Evolutionary conservation across 2,797 vertebrate species (phyloP).

Genomic region (Pangasius macronema): DNA sequence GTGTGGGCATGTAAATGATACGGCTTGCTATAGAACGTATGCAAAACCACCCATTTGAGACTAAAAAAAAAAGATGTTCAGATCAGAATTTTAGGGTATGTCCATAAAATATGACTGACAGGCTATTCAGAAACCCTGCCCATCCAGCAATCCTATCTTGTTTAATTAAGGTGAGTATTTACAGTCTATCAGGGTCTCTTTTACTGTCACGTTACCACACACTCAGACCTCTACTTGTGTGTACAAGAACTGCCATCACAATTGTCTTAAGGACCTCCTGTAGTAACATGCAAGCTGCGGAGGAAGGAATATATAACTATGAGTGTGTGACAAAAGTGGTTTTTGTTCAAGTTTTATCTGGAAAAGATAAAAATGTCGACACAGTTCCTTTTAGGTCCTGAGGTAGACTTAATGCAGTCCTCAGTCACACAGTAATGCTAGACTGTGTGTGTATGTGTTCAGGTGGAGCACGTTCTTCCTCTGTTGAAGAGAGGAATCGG

Average conservation of each 20-base stretch:
- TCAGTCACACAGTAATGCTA: neutral
- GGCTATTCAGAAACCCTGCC: neutral
- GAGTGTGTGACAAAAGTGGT: neutral
- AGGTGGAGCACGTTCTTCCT: conserved; percentile 98
- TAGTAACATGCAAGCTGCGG: neutral
- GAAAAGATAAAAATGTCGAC: neutral
- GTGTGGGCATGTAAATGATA: neutral
- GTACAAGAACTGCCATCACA: neutral
- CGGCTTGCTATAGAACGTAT: neutral
- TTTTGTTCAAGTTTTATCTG: neutral
- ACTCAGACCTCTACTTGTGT: no score
- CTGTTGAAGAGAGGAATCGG: conserved; percentile 94
- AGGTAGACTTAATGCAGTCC: neutral
- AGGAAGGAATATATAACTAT: neutral
- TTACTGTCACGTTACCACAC: no score
- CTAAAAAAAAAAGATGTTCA: neutral
- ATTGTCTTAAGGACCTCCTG: neutral
- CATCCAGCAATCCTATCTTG: neutral
- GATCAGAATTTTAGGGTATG: neutral
- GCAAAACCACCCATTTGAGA: no score
- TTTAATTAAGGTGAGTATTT: no score
- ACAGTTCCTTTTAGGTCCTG: neutral
- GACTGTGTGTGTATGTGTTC: neutral
- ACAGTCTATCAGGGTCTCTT: no score
- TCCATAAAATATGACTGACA: neutral